Conservation (phyloP, 1,140 invertebrate species). For the Campodea augens region DNA sequence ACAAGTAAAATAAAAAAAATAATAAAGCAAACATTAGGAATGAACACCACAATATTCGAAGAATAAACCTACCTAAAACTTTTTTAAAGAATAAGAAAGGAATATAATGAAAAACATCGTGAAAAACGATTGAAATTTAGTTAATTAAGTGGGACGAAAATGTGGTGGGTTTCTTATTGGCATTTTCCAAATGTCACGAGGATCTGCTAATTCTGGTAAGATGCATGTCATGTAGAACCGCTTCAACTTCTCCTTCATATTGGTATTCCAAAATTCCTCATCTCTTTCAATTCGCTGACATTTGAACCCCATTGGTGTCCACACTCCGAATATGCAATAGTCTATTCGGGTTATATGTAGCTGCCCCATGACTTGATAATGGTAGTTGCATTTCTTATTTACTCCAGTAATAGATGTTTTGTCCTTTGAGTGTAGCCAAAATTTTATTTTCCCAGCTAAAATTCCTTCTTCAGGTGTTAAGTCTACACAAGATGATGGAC, state of each 20-base stretch:
- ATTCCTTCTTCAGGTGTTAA: constrained; percentile 6
- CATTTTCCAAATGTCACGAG: constrained; percentile 7
- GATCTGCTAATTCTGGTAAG: constrained; percentile 4
- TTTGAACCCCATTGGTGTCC: constrained; percentile 5
- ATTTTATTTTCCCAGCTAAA: constrained; percentile 6
- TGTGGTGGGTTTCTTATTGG: constrained; percentile 21
- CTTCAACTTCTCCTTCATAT: background rate
- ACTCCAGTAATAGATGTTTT: constrained; percentile 5
- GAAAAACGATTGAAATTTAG: no score
- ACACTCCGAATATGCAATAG: constrained; percentile 17
- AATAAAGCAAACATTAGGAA: no score
- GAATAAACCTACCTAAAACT: no score
- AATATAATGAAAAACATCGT: no score
- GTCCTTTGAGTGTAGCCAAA: constrained; percentile 6
- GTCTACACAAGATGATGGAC: constrained; percentile 12
- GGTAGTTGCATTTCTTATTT: constrained; percentile 16
- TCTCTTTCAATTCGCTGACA: background rate
- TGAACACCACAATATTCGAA: no score
- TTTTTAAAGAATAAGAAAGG: no score
- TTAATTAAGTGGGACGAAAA: no score
- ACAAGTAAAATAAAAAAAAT: no score
- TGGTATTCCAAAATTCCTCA: background rate
- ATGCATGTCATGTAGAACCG: constrained; percentile 3
- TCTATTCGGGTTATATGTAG: constrained; percentile 13
- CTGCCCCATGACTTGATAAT: constrained; percentile 16